Evolutionary conservation across 2,113 vertebrate species (phyloP).

Genomic region (Cryptomyrus ogoouensis): DNA sequence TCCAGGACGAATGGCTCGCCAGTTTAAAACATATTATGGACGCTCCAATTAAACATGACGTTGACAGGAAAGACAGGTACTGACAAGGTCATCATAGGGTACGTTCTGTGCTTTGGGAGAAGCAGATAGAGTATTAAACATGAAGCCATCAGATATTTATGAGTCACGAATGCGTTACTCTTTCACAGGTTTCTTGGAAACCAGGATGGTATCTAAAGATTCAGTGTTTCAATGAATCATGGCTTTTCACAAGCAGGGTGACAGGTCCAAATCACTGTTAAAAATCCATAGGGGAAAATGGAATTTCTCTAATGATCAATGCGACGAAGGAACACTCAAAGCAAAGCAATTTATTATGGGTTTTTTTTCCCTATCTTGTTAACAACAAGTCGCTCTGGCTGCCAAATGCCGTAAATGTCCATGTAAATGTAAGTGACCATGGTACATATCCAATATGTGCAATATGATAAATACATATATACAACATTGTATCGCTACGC

Average conservation of each 20-base stretch:
- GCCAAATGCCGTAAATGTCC: no score
- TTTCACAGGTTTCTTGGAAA: constrained; percentile 10
- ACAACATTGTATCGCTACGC: not conserved
- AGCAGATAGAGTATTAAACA: not conserved
- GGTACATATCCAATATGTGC: not conserved
- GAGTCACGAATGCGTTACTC: constrained; percentile 12
- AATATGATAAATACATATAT: not conserved
- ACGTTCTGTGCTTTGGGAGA: not conserved
- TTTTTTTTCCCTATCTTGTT: not conserved
- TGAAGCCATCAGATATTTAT: constrained; percentile 5
- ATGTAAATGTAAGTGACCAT: no score
- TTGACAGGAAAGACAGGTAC: not conserved
- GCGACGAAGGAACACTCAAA: not conserved
- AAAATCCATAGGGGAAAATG: not conserved
- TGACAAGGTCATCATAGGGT: not conserved
- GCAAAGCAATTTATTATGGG: not conserved
- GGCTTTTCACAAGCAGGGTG: constrained; percentile 10
- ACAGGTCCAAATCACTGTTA: not conserved
- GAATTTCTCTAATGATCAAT: constrained; percentile 1
- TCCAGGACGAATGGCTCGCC: not conserved
- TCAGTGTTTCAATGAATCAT: constrained; percentile 7
- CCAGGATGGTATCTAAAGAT: not conserved
- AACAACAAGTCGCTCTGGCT: not conserved
- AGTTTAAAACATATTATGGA: not conserved
- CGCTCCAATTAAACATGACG: not conserved